Conservation (phyloP, 2,797 vertebrate genomes). For the Leuciscus waleckii region DNA sequence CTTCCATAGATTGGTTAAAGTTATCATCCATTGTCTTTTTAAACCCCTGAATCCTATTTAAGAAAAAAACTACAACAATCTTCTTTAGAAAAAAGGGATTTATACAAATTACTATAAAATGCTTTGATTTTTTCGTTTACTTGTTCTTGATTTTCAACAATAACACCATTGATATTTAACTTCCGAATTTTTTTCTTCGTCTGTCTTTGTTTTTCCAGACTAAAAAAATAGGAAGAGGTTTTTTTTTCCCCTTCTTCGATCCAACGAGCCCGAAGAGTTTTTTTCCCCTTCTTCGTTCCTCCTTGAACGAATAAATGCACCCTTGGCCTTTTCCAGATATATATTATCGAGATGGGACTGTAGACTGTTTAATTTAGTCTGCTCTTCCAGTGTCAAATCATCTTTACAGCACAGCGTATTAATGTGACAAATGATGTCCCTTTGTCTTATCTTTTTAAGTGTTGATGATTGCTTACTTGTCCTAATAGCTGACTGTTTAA, state of each 20-base stretch:
- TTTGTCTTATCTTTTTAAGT: not conserved
- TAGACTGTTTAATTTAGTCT: not conserved
- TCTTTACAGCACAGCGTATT: not conserved
- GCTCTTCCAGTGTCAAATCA: not conserved
- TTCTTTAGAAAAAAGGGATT: too few species aligned
- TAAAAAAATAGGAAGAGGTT: not conserved
- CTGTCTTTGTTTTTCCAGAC: not conserved
- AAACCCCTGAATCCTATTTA: too few species aligned
- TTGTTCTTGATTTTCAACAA: not conserved
- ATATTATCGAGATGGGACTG: not conserved
- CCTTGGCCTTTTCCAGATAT: too few species aligned
- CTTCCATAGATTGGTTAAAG: not conserved
- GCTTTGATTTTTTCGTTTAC: not conserved
- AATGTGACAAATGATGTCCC: not conserved
- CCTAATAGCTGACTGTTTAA: too few species aligned
- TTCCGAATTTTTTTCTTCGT: too few species aligned
- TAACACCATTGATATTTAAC: not conserved
- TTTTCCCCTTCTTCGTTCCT: too few species aligned
- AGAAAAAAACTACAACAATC: too few species aligned
- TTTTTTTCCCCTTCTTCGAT: too few species aligned
- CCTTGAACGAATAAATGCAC: not conserved
- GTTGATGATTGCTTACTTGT: not conserved
- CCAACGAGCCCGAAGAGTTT: not conserved
- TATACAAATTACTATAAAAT: too few species aligned
- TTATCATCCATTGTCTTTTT: too few species aligned